phyloP scores from a whole-genome alignment of 2,888 invertebrate species.

The Gastrophysa polygoni region DNA sequence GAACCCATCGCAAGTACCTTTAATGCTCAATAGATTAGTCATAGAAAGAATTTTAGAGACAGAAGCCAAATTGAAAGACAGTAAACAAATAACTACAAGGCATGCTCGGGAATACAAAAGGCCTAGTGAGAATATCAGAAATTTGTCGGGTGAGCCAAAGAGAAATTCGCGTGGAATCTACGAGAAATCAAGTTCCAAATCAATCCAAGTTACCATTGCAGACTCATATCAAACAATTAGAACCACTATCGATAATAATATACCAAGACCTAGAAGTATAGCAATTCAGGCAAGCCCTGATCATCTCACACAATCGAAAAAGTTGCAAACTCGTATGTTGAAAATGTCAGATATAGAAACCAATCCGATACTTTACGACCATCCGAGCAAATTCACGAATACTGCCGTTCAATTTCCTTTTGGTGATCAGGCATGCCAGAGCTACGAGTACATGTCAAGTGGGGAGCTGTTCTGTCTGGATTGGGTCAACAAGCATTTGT shows the following conservation, averaged over 20 bases:
- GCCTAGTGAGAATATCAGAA: neutral
- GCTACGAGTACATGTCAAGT: constrained; percentile 46
- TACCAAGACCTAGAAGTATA: neutral
- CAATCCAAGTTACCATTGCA: neutral
- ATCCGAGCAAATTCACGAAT: constrained; percentile 20
- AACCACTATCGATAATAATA: neutral
- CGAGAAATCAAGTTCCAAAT: neutral
- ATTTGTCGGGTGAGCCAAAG: neutral
- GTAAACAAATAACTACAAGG: neutral
- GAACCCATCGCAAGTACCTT: neutral
- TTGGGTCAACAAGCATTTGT: constrained; percentile 49
- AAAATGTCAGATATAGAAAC: constrained; percentile 12
- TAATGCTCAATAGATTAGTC: neutral
- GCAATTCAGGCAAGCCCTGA: constrained; percentile 10
- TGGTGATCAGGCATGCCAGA: constrained; percentile 39
- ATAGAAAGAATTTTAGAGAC: neutral
- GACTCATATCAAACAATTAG: neutral
- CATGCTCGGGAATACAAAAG: neutral
- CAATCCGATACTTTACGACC: neutral
- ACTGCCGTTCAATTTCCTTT: constrained; percentile 9
- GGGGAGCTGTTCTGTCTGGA: constrained; percentile 48
- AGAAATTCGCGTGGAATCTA: neutral
- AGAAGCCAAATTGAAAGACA: neutral
- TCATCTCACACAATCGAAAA: neutral
- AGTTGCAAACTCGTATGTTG: constrained; percentile 22